Percentiles rank a stretch among this genome's conserved stretches.
These are phyloP conservation scores for Ornithoptera priamus DNA, from an alignment of 2,888 invertebrate species.

Conservation along the genomic window DNA sequence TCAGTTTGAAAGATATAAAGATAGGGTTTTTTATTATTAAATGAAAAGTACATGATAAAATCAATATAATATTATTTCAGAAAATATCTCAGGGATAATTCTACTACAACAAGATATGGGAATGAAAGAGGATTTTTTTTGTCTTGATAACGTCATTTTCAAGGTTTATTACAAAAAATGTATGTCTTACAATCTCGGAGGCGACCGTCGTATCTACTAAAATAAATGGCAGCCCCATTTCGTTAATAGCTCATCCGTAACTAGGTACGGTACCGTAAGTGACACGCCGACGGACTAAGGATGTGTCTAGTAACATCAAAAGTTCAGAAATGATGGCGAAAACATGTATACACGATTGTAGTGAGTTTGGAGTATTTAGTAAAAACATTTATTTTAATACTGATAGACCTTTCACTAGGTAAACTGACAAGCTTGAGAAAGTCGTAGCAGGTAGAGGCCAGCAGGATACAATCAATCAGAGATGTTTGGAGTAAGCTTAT, in stretches of 20 bases:
- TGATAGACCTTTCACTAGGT: too few species aligned
- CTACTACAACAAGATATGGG: conserved; percentile 1
- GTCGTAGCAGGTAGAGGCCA: too few species aligned
- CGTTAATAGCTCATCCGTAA: conserved; percentile 28
- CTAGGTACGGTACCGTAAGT: conserved; percentile 27
- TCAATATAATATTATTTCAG: not conserved
- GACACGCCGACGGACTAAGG: conserved; percentile 20
- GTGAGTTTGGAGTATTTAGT: not conserved
- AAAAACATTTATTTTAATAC: too few species aligned
- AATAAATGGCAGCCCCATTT: conserved; percentile 28
- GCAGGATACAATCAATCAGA: too few species aligned
- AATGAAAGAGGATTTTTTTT: conserved; percentile 4
- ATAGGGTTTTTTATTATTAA: not conserved
- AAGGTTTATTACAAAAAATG: conserved; percentile 27
- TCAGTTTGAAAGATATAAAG: too few species aligned
- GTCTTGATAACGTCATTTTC: conserved; percentile 12
- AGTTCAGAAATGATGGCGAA: not conserved
- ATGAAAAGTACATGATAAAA: not conserved
- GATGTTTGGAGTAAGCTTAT: too few species aligned
- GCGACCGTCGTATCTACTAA: conserved; percentile 21
- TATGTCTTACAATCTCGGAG: conserved; percentile 21
- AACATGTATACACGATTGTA: not conserved
- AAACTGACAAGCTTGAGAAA: too few species aligned
- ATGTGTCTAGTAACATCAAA: conserved; percentile 8
- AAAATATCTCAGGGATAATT: conserved; percentile 10